Base-by-base conservation (phyloP, 2,888 invertebrate species). In the Epinotia nisella region DNA sequence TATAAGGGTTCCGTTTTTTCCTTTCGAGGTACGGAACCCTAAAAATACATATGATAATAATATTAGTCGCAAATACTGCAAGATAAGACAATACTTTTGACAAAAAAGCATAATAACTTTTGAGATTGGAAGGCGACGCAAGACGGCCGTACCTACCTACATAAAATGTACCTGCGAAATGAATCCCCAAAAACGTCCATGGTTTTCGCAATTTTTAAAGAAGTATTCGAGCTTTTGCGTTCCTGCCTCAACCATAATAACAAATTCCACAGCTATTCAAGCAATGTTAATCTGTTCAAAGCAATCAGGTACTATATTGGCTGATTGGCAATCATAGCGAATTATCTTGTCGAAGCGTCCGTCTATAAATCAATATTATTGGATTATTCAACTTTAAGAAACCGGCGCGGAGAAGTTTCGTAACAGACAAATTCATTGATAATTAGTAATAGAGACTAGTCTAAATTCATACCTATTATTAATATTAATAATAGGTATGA, bases 361-460 rank as follows among this genome's bases (percentile, higher is more conserved):
- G 61, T 70, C 56, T 67, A 72, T 68, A 61, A 65, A 75, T 71
- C 71, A 71, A 71, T 71, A 71, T 68, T 64, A 61, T 66, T 70
- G 35, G 55, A 65, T 69, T 60, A 64, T 71, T 59, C 66, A 49
- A 66, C 59, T 71, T 60, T 49, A 39, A 29, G 55, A 29, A 24
- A 41, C 45, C 56, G 39, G 60, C 49, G 71, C 17, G 58, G 59
- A n/a, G 53, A n/a, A 56, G 55, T 66, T 66, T 41, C 55, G 24
- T 66, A 66, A 66, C 39, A 35, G 55, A 66, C 55, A n/a, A n/a
- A 58, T 41, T 17, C 53, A 41, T 56, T 66, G 21, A n/a, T 13
- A 21, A 55, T n/a, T 21, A 41, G 41, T 41, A n/a, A 5, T 49
- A 13, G 15, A n/a, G 7, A n/a, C 45, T 49, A 49, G 49, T 49